Percentiles rank a stretch among this genome's conserved stretches.
Conservation (phyloP, 2,888 invertebrate genomes). For the Protophormia terraenovae region DNA sequence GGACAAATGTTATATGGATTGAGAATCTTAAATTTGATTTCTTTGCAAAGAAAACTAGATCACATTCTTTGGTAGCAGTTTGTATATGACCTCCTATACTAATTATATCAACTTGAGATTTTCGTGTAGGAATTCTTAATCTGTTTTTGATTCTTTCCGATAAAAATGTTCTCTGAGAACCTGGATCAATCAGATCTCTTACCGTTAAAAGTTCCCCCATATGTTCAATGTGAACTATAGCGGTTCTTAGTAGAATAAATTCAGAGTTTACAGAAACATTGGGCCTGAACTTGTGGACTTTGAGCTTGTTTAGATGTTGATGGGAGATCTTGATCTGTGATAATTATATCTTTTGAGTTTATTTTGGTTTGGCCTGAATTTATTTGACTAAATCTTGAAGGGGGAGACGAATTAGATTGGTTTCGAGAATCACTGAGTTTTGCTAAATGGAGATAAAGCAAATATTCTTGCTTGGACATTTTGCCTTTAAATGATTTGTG, state of each 20-base stretch:
- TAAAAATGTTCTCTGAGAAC: too few species aligned
- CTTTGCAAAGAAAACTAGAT: neutral
- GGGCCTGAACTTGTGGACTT: neutral
- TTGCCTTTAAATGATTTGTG: too few species aligned
- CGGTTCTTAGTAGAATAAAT: neutral
- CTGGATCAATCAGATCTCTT: conserved; percentile 22
- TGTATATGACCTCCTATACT: neutral
- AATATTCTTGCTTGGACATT: neutral
- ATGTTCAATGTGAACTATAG: conserved; percentile 9
- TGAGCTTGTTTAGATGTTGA: too few species aligned
- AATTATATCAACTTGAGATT: conserved; percentile 2
- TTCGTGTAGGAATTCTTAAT: neutral
- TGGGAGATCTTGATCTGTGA: too few species aligned
- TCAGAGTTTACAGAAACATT: neutral
- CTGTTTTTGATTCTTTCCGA: conserved; percentile 17
- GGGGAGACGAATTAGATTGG: too few species aligned
- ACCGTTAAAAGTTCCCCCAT: conserved; percentile 1
- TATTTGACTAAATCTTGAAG: too few species aligned
- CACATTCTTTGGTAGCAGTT: neutral
- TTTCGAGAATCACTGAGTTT: too few species aligned
- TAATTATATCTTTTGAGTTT: too few species aligned
- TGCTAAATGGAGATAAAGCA: neutral
- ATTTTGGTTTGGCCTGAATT: too few species aligned
- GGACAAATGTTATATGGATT: too few species aligned
- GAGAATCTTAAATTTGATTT: neutral